Evolutionary conservation across 2,888 invertebrate genomes (phyloP), one percentile per base, ranked within the genome.

Genomic region (Zootermopsis nevadensis): DNA sequence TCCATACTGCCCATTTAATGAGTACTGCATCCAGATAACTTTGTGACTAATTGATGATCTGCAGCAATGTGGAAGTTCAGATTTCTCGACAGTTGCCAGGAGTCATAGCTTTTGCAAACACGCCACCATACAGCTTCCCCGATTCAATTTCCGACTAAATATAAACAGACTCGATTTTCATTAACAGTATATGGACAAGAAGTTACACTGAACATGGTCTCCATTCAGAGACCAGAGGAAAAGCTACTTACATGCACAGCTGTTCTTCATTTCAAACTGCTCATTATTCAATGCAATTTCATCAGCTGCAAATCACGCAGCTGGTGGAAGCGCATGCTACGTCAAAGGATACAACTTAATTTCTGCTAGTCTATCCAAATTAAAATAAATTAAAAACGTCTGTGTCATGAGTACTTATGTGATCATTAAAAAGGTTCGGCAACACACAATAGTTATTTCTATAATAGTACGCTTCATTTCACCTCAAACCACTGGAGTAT

Each of bases 21-120:
- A 42, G 33, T 67, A 42, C 72, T 81, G 69, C 81, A 81, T 82
- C 77, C 77, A 67, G n/a, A 48, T 82, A 77, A 82, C 38, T 55
- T 35, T 60, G 80, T 80, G 77, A 82, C 66, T 67, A 76, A 76
- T 30, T 60, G 76, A 76, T 82, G 55, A 74, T 31, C 79, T 48
- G 38, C 22, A 53, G 10, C 12, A 31, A 53, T 15, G 55, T 79
- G 66, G 66, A 66, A 38, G 38, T 79, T 66, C 30, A n/a, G 38
- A 66, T 24, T 79, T 12, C 15, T 77, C 30, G 55, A 55, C 15
- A 77, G 55, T 55, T 31, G 55, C 55, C 77, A 55, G 53, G 1
- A 53, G 24, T 76, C 31, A 38, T 77, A 48, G 30, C 19, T 53
- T 27, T 24, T 8, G 53, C 31, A 7, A 76, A 53, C 60, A 30